Conservation (phyloP, 2,113 vertebrate species). For the Psophia crepitans region DNA sequence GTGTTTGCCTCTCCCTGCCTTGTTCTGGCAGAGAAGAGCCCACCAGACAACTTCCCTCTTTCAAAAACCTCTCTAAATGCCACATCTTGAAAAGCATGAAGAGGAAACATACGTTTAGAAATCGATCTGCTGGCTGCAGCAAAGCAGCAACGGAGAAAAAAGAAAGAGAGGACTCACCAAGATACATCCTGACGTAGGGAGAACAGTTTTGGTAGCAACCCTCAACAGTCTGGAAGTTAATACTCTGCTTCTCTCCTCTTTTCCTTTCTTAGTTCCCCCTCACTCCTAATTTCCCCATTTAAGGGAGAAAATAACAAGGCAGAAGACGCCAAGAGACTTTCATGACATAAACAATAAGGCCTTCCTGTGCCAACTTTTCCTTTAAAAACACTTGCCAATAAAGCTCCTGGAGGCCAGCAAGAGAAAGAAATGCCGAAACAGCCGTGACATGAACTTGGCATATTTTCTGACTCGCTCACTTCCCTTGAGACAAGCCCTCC, state of each 20-base stretch:
- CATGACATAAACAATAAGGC: conserved; percentile 67
- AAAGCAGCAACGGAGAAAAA: not conserved
- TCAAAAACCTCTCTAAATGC: not conserved
- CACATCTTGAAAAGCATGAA: not conserved
- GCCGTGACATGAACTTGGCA: conserved; percentile 70
- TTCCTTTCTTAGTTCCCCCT: conserved; percentile 17
- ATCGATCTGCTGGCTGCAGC: not conserved
- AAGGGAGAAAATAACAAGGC: conserved; percentile 66
- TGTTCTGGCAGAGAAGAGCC: not conserved
- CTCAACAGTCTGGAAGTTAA: not conserved
- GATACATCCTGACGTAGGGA: not conserved
- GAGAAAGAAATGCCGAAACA: conserved; percentile 60
- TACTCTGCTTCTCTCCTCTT: conserved; percentile 15
- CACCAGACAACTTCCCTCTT: not conserved
- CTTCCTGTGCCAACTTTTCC: conserved; percentile 59
- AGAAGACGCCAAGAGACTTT: conserved; percentile 66
- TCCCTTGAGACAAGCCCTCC: conserved; percentile 49
- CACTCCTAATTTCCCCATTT: conserved; percentile 52
- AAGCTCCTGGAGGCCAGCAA: conserved; percentile 53
- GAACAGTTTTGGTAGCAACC: not conserved
- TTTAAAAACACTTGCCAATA: conserved; percentile 66
- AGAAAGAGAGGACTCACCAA: conserved; percentile 41
- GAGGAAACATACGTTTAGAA: not conserved
- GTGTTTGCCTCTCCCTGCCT: not conserved
- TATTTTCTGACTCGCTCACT: conserved; percentile 65